Percentiles rank a stretch among this genome's conserved stretches.
phyloP scores from a whole-genome alignment of 2,113 vertebrate species.

The Anolis carolinensis region DNA sequence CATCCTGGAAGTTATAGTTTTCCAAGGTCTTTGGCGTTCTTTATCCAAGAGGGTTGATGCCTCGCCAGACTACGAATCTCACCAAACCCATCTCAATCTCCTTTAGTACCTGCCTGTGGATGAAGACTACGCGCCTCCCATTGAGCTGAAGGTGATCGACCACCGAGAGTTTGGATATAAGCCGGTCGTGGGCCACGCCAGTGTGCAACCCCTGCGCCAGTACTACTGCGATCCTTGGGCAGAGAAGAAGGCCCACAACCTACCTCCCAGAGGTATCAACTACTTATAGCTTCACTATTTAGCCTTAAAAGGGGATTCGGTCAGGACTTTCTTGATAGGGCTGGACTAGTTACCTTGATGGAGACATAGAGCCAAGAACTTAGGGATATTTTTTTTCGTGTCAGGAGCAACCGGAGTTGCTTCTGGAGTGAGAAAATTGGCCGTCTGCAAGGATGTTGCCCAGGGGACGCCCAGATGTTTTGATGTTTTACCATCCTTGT shows the following conservation, averaged over 20 bases:
- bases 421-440: too few species aligned
- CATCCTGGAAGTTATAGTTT: too few species aligned
- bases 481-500: too few species aligned
- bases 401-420: too few species aligned
- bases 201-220: slow-evolving; percentile 49
- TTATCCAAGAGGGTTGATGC: too few species aligned
- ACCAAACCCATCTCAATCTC: background rate
- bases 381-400: too few species aligned
- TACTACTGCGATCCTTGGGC: slow-evolving; percentile 60
- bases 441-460: too few species aligned
- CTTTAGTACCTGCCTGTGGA: slow-evolving; percentile 68
- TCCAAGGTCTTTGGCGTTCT: too few species aligned
- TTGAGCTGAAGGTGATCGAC: slow-evolving; percentile 71
- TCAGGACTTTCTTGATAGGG: background rate
- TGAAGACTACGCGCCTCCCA: slow-evolving; percentile 53
- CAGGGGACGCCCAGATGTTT: too few species aligned
- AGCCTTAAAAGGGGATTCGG: background rate
- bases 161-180: slow-evolving; percentile 45
- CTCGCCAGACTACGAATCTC: background rate
- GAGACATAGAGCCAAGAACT: background rate
- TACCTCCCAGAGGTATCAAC: background rate
- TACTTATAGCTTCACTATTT: background rate
- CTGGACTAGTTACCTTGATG: background rate
- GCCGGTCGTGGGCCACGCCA: slow-evolving; percentile 65
- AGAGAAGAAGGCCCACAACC: background rate